phyloP scores from a whole-genome alignment of 2,888 invertebrate genomes.

The Zelleria hepariella region DNA sequence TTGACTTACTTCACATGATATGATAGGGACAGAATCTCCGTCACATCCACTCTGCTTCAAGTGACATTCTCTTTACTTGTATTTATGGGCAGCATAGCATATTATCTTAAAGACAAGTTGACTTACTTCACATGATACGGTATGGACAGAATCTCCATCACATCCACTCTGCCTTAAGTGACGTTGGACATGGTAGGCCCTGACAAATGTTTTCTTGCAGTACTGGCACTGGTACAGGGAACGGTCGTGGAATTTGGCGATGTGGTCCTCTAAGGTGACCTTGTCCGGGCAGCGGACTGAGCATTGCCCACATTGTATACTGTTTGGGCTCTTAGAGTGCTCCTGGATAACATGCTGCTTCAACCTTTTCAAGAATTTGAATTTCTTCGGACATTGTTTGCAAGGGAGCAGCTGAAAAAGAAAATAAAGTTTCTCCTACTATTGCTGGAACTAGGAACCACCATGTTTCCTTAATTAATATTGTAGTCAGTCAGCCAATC shows the following conservation, averaged over 20 bases:
- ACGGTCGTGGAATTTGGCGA: conserved; percentile 73
- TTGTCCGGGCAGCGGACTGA: conserved; percentile 75
- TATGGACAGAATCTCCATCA: conserved; percentile 54
- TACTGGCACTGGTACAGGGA: conserved; percentile 72
- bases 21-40: conserved; percentile 44
- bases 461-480: too few species aligned
- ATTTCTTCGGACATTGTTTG: conserved; percentile 78
- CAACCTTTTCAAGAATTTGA: conserved; percentile 76
- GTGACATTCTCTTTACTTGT: conserved; percentile 67
- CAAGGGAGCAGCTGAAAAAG: conserved; percentile 27
- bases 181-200: conserved; percentile 81
- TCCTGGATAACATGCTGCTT: conserved; percentile 77
- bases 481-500: too few species aligned
- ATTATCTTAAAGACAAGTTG: too few species aligned
- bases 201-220: conserved; percentile 80
- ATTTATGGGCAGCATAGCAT: not conserved
- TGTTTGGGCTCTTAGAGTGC: conserved; percentile 74
- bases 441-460: too few species aligned
- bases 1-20: conserved; percentile 53
- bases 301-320: conserved; percentile 77
- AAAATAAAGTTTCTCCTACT: not conserved
- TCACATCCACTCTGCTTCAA: conserved; percentile 78
- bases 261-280: conserved; percentile 75
- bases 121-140: conserved; percentile 50
- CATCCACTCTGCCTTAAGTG: conserved; percentile 80